Conservation (phyloP, 1,140 invertebrate species). For the Scaptomyza pallida region DNA sequence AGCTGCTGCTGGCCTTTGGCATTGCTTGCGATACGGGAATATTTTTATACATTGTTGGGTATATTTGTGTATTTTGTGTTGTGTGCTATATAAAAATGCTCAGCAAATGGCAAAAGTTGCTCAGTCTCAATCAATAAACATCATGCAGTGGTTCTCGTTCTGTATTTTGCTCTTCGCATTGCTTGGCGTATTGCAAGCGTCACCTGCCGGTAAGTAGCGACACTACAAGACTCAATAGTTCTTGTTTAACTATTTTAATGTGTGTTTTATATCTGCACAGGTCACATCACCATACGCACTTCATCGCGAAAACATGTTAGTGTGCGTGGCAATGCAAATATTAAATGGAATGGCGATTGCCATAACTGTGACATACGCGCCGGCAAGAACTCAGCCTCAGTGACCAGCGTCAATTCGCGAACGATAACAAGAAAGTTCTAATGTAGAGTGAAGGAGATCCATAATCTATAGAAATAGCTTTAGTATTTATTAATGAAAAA, state of each 20-base stretch:
- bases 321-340: conserved; percentile 33
- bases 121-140: background rate
- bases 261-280: conserved; percentile 17
- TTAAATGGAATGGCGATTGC: conserved; percentile 36
- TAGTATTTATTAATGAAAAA: conserved; percentile 35
- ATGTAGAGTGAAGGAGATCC: too few relatives aligned
- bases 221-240: background rate
- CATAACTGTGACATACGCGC: conserved; percentile 43
- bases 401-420: conserved; percentile 16
- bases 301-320: background rate
- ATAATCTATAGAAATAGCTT: conserved; percentile 7
- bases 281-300: conserved; percentile 30
- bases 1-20: conserved; percentile 3
- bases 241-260: background rate
- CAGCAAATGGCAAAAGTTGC: background rate
- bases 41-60: background rate
- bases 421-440: conserved; percentile 6
- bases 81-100: conserved; percentile 8
- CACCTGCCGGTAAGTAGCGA: conserved; percentile 18
- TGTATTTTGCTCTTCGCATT: conserved; percentile 18
- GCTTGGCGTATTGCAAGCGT: conserved; percentile 4
- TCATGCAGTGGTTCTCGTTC: conserved; percentile 32
- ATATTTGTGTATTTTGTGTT: background rate
- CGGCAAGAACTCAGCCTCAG: conserved; percentile 29
- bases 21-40: background rate